Base-by-base conservation (phyloP, 2,797 vertebrate species). In the Channallabes apus region DNA sequence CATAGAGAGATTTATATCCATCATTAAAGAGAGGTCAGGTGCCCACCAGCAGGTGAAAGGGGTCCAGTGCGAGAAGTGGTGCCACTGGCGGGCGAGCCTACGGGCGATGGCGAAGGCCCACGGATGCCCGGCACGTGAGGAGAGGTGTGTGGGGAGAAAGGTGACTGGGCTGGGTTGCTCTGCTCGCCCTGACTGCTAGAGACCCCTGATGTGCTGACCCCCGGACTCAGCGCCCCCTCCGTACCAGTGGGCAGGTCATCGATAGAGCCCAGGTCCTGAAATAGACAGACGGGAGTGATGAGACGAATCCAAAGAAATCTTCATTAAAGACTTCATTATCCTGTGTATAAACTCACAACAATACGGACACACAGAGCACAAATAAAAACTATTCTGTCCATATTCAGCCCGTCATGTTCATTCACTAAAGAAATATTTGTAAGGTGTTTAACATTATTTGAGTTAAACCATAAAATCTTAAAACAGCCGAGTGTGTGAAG, bases 141-240 rank as follows among this genome's bases (percentile, higher is more conserved):
- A 67, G 98, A 99, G 86, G 98, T 99, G 94, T 99, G 98, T 64
- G 98, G 98, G 82, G 98, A 99, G 94, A 99, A 99, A 84, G 98
- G 98, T 64, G 98, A 99, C 96, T 99, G 98, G 88, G 98, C 98
- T 4, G 98, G 98, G 92, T 99, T 99, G 93, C 98, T 99, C 95
- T 99, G 98, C 92, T 99, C 98, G 76, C 98, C 98, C 94, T 99
- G 98, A 92, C 98, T 99, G 95, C 98, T 99, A 92, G 98, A 99
- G 92, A 99, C 98, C 87, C 98, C 98, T 88, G 98, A 98, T 86
- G 98, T 99, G 96, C 98, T 99, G 91, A 99, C 98, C 77, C 97
- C 98, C 3, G 98, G 98, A 93, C 98, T 99, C 95, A 99, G 94
- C 88, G 97, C 97, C 81, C 97, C 97, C 94, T 99, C 98, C 29